Evolutionary conservation across 2,888 invertebrate species (phyloP), one percentile per base, ranked within the genome.

Genomic region (Spatulosminthurus flaviceps): DNA sequence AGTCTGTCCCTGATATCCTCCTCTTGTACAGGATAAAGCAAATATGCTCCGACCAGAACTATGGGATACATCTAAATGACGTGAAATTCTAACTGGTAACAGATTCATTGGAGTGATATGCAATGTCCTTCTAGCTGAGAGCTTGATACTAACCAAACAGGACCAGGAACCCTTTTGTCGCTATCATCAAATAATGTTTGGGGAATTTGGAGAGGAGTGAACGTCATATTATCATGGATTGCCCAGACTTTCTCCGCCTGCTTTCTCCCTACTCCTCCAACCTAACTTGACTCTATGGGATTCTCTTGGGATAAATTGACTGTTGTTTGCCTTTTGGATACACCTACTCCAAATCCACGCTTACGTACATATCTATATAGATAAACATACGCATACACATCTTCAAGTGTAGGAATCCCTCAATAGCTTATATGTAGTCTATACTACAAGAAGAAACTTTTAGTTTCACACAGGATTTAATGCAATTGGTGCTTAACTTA

Each of bases 401-500:
- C n/a, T n/a, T n/a, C n/a, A n/a, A n/a, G n/a, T n/a, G n/a, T n/a
- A n/a, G n/a, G n/a, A n/a, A n/a, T n/a, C n/a, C n/a, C n/a, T n/a
- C n/a, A n/a, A n/a, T n/a, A n/a, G n/a, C n/a, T n/a, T n/a, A n/a
- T n/a, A n/a, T n/a, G n/a, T n/a, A n/a, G n/a, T n/a, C n/a, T n/a
- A n/a, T n/a, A 16, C 26, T 67, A n/a, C 28, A 29, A 67, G 24
- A 67, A 16, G 28, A 29, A 67, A 67, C 67, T 24, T 9, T 28
- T 19, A 70, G 41, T 42, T 72, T 21, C 42, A 72, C 43, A 72
- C 42, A 43, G 21, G 22, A 28, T 29, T 26, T 70, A 70, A 70
- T 42, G 70, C 34, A 42, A 70, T 72, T 43, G 41, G 34, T 22
- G 41, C 70, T 70, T 34, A 41, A 70, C 24, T 24, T 24, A 72